phyloP scores from a whole-genome alignment of 2,888 invertebrate species.

The Phlogophora meticulosa region DNA sequence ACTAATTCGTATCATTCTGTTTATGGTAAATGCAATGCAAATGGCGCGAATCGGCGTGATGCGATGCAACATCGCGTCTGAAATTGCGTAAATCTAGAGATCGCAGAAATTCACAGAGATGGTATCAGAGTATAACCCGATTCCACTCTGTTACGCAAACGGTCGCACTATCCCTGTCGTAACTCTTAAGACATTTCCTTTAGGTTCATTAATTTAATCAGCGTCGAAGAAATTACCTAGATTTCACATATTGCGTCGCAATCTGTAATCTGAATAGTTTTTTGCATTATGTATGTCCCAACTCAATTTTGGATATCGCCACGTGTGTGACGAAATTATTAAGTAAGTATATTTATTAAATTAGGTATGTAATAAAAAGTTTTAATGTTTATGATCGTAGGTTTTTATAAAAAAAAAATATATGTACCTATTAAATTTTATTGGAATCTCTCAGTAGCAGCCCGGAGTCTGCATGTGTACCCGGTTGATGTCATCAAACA shows the following conservation, averaged over 20 bases:
- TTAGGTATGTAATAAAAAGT: not conserved
- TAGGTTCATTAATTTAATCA: conserved; percentile 39
- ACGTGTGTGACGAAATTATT: conserved; percentile 2
- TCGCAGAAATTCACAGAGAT: conserved; percentile 45
- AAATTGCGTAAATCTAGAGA: conserved; percentile 61
- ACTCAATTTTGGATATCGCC: not conserved
- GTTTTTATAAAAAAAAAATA: too few relatives aligned
- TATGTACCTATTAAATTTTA: too few relatives aligned
- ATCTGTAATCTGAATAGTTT: too few relatives aligned
- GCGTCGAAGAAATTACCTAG: conserved; percentile 30
- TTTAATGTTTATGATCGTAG: conserved; percentile 5
- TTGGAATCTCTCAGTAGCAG: too few relatives aligned
- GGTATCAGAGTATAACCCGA: conserved; percentile 42
- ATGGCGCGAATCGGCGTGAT: conserved; percentile 34
- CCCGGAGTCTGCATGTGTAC: too few relatives aligned
- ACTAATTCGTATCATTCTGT: conserved; percentile 48
- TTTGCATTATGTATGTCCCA: not conserved
- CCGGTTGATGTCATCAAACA: too few relatives aligned
- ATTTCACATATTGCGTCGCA: conserved; percentile 12
- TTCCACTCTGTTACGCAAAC: conserved; percentile 45
- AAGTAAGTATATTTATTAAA: not conserved
- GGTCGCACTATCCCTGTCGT: conserved; percentile 40
- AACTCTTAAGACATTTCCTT: conserved; percentile 42
- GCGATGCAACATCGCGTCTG: conserved; percentile 49
- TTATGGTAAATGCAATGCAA: conserved; percentile 50